Base-by-base conservation (phyloP, 1,140 invertebrate genomes). In the Anagrus nilaparvatae region DNA sequence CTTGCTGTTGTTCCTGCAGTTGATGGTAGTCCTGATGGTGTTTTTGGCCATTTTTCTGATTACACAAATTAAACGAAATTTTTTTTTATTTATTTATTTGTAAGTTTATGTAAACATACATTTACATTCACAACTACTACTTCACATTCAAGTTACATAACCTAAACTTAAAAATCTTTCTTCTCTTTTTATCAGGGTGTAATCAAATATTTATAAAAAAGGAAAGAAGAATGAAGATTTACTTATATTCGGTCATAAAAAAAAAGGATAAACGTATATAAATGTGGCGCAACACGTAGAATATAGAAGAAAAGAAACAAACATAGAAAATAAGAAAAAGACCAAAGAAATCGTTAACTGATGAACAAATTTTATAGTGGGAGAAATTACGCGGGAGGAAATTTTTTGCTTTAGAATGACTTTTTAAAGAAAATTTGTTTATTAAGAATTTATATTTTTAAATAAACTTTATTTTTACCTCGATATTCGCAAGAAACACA, bases 1-100 rank as follows among this genome's bases (percentile, higher is more conserved):
- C 87, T 95, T 13, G 92, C 92, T 9, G 95, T 98, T 10, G 92
- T 97, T 3, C 94, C 94, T 0, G 94, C 90, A 4, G 95, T 98
- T 56, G 91, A 96, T 4, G 92, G 88, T 39, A 94, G 71, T 25
- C 94, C 94, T 40, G 86, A 87, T 7, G 83, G 76, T 17, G 92
- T 97, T 67, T 83, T 87, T 7, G 92, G 90, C 95, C 95, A 98
- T 70, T 84, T 86, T 47, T 85, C 87, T 92, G 60, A 27, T n/a
- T n/a, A 42, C 25, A 31, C 8, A 40, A 16, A 28, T 30, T 9
- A 36, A 40, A 38, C 24, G 16, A 9, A 39, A 25, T 27, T 39
- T 37, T 16, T 33, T 33, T 33, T 33, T 12, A 33, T 14, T 10
- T 33, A 12, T 33, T 33, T 19, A 33, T 16, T 14, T 17, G 31